Evolutionary conservation across 2,888 invertebrate genomes (phyloP).

Genomic region (Physocephala rufipes): DNA sequence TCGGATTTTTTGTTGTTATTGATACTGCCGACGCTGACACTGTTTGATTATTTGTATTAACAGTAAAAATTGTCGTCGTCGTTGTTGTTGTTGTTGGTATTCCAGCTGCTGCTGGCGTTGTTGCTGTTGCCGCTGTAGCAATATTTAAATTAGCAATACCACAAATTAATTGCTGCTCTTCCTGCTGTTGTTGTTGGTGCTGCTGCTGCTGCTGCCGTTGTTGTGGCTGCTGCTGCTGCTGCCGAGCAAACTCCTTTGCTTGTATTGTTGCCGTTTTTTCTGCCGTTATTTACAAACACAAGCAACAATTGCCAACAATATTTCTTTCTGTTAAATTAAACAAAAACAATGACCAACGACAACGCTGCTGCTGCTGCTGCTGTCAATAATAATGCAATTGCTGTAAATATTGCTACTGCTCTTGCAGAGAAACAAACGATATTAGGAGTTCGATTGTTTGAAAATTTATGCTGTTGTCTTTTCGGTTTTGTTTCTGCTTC

Average conservation of each 20-base stretch:
- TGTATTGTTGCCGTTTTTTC: constrained; percentile 43
- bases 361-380: constrained; percentile 52
- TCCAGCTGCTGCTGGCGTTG: not conserved
- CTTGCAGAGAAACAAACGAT: not conserved
- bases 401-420: constrained; percentile 49
- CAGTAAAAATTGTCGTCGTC: not conserved
- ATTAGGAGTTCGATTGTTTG: no score
- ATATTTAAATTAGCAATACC: constrained; percentile 33
- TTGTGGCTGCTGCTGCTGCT: constrained; percentile 43
- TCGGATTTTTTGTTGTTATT: no score
- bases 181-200: constrained; percentile 37
- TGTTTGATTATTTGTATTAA: not conserved
- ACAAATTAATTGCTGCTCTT: constrained; percentile 32
- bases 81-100: not conserved
- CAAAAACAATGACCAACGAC: not conserved
- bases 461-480: no score
- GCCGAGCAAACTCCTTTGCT: constrained; percentile 42
- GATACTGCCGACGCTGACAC: not conserved
- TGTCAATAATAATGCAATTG: constrained; percentile 57
- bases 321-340: not conserved
- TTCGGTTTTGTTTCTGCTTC: no score
- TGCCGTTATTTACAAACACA: constrained; percentile 43
- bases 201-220: constrained; percentile 46
- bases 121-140: constrained; percentile 3
- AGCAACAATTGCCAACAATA: constrained; percentile 49